These are phyloP conservation scores for Peromyscus melanophrys DNA, from an alignment of 2,797 vertebrate species.

Conservation along the genomic window DNA sequence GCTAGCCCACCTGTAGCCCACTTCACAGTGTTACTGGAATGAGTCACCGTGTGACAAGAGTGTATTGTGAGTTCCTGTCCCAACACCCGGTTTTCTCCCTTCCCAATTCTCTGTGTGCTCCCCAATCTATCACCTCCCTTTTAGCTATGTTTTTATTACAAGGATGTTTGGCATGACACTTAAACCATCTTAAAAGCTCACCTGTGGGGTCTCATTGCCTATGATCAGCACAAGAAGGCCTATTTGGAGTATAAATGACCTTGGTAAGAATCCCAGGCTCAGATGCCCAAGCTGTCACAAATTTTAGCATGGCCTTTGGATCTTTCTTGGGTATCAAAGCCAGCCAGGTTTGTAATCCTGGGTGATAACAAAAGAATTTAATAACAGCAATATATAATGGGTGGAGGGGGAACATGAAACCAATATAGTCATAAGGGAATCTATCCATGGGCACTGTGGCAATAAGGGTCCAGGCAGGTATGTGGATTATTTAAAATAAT, in stretches of 20 bases:
- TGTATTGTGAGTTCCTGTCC: background rate
- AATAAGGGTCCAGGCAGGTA: background rate
- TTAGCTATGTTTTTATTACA: background rate
- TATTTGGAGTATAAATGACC: background rate
- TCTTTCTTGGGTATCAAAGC: background rate
- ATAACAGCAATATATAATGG: background rate
- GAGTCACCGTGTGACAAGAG: background rate
- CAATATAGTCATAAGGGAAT: background rate
- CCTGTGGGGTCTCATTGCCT: background rate
- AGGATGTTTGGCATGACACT: background rate
- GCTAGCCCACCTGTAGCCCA: background rate
- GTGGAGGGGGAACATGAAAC: background rate
- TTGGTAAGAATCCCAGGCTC: background rate
- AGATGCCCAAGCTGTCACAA: background rate
- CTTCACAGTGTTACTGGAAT: background rate
- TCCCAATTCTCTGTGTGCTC: background rate
- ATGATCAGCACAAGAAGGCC: background rate
- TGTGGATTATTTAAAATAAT: background rate
- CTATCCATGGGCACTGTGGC: background rate
- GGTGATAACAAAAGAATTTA: background rate
- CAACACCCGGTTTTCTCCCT: background rate
- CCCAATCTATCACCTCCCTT: background rate
- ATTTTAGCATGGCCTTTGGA: background rate
- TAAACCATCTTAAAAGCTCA: background rate
- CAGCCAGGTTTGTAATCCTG: background rate